Evolutionary conservation across 2,113 vertebrate genomes (phyloP).

Genomic region (Planiliza haematocheilus): DNA sequence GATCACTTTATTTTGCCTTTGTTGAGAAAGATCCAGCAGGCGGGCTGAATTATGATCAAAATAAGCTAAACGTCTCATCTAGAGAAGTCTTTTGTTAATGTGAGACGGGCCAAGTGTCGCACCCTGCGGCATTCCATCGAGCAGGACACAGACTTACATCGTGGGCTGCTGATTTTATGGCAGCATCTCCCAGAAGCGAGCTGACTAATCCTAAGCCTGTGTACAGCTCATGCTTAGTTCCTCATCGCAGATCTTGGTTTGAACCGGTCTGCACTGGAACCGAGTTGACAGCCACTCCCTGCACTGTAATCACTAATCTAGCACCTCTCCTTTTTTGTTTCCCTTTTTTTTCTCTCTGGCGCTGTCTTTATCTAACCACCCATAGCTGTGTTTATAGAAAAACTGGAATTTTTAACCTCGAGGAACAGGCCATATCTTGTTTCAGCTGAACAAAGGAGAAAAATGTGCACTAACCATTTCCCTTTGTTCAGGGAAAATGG

Average conservation of each 20-base stretch:
- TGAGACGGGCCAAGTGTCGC: slow-evolving; percentile 39
- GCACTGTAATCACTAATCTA: slow-evolving; percentile 38
- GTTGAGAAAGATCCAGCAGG: background rate
- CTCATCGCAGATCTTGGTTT: slow-evolving; percentile 56
- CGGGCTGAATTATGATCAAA: slow-evolving; percentile 2
- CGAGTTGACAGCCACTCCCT: slow-evolving; percentile 60
- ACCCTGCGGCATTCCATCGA: slow-evolving; percentile 5
- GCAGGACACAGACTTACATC: background rate
- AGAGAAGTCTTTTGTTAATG: slow-evolving; percentile 37
- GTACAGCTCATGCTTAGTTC: slow-evolving; percentile 63
- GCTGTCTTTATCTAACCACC: slow-evolving; percentile 1
- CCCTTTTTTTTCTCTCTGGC: background rate
- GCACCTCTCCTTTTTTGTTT: slow-evolving; percentile 5
- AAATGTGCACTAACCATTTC: background rate
- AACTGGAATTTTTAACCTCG: background rate
- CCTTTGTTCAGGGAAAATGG: background rate
- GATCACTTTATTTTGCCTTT: background rate
- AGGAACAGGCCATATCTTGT: slow-evolving; percentile 2
- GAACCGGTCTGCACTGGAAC: slow-evolving; percentile 76
- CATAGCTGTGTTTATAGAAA: background rate
- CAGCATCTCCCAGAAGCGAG: slow-evolving; percentile 7
- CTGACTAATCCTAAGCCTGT: slow-evolving; percentile 66
- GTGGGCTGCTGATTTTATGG: slow-evolving; percentile 29
- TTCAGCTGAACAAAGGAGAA: background rate
- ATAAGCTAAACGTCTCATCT: slow-evolving; percentile 36